phyloP scores from a whole-genome alignment of 2,888 invertebrate species.

The Taenaris catops region DNA sequence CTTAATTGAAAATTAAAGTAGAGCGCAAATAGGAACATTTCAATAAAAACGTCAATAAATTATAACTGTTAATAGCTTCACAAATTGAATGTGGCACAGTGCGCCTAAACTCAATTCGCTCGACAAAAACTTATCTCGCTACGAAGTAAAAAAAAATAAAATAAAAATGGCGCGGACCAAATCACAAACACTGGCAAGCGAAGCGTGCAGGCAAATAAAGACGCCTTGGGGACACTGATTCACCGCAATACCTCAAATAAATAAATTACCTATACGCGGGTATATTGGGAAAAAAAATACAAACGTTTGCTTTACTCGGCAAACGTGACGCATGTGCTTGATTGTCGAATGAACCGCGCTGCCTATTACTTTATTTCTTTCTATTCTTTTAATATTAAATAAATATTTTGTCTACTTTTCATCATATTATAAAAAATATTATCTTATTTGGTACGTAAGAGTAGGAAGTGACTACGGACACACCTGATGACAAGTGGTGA shows the following conservation, averaged over 20 bases:
- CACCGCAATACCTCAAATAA: slow-evolving; percentile 61
- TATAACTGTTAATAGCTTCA: too few relatives aligned
- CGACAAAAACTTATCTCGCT: slow-evolving; percentile 4
- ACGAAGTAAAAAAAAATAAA: too few relatives aligned
- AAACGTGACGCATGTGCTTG: slow-evolving; percentile 33
- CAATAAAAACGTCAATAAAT: too few relatives aligned
- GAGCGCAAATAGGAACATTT: too few relatives aligned
- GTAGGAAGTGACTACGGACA: too few relatives aligned
- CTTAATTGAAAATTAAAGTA: too few relatives aligned
- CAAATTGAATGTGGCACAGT: not conserved
- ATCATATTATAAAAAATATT: too few relatives aligned
- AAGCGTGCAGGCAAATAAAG: slow-evolving; percentile 64
- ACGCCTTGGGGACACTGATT: slow-evolving; percentile 59
- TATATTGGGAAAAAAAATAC: slow-evolving; percentile 38
- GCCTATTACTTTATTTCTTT: too few relatives aligned
- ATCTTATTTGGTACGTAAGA: too few relatives aligned
- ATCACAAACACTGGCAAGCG: slow-evolving; percentile 53
- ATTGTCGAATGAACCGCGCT: slow-evolving; percentile 32
- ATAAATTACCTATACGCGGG: slow-evolving; percentile 48
- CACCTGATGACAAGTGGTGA: too few relatives aligned
- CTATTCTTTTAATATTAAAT: too few relatives aligned
- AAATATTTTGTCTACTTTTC: too few relatives aligned
- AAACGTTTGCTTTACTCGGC: slow-evolving; percentile 47
- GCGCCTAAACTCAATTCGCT: not conserved
- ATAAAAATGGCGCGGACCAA: slow-evolving; percentile 33